These are phyloP conservation scores for Trissolcus basalis DNA, from an alignment of 1,140 invertebrate species.

Conservation along the genomic window DNA sequence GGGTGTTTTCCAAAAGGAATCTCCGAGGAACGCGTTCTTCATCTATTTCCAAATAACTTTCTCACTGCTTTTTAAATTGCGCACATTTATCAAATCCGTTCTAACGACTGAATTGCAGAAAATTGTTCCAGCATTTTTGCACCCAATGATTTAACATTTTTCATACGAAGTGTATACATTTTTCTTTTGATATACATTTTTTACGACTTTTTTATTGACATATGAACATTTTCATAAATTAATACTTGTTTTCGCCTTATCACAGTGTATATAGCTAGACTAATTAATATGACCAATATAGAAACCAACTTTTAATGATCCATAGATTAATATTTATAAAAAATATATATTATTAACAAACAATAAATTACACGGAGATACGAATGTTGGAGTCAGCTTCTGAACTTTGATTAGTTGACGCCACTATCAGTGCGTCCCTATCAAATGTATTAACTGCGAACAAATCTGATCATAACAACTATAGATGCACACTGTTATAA, in stretches of 20 bases:
- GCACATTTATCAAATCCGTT: conserved; percentile 4
- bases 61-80: conserved; percentile 27
- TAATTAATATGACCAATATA: conserved; percentile 25
- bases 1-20: conserved; percentile 30
- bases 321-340: conserved; percentile 24
- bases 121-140: not conserved
- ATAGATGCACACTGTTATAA: conserved; percentile 29
- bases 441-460: conserved; percentile 46
- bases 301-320: conserved; percentile 21
- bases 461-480: conserved; percentile 55
- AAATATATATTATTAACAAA: conserved; percentile 12
- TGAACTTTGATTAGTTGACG: conserved; percentile 35
- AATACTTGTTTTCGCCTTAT: not conserved
- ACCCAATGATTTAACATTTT: not conserved
- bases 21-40: conserved; percentile 37
- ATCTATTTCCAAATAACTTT: conserved; percentile 44
- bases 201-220: conserved; percentile 10
- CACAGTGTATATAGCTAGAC: not conserved
- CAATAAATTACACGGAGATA: conserved; percentile 11
- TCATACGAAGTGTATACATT: not conserved
- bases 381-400: conserved; percentile 28
- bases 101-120: not conserved
- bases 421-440: conserved; percentile 34
- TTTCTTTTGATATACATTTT: conserved; percentile 5
- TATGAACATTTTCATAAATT: conserved; percentile 3